These are phyloP conservation scores for Myotis lucifugus DNA, from an alignment of 2,113 vertebrate species.

Conservation along the genomic window DNA sequence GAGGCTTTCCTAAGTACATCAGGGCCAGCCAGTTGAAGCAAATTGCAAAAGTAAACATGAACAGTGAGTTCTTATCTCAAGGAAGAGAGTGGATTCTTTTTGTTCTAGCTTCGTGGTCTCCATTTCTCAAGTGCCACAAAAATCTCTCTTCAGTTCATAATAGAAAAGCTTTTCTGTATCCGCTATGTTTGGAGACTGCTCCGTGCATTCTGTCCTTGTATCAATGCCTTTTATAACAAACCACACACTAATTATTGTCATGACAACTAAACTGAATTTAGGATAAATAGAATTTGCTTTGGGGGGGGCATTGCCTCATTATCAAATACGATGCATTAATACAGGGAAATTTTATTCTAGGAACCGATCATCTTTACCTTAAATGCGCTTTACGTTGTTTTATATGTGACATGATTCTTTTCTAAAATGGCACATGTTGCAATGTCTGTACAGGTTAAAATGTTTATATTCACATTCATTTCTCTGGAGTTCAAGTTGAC, in stretches of 20 bases:
- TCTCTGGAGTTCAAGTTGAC: background rate
- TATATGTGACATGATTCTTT: background rate
- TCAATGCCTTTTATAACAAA: background rate
- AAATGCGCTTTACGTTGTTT: background rate
- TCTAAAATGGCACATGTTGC: background rate
- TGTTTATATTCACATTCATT: background rate
- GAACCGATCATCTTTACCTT: background rate
- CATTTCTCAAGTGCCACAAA: constrained; percentile 40
- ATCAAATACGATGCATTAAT: background rate
- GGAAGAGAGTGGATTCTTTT: background rate
- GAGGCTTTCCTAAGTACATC: background rate
- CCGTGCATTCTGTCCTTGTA: background rate
- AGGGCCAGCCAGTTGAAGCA: background rate
- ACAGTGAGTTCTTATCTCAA: background rate
- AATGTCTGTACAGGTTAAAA: background rate
- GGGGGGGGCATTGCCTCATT: background rate
- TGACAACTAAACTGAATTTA: constrained; percentile 22
- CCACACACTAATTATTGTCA: background rate
- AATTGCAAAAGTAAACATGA: background rate
- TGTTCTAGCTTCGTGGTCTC: background rate
- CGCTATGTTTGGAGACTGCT: background rate
- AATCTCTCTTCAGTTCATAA: background rate
- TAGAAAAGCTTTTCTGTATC: background rate
- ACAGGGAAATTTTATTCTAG: background rate
- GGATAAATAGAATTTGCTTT: constrained; percentile 18